Evolutionary conservation across 2,113 vertebrate genomes (phyloP).

Genomic region (Numenius arquata): DNA sequence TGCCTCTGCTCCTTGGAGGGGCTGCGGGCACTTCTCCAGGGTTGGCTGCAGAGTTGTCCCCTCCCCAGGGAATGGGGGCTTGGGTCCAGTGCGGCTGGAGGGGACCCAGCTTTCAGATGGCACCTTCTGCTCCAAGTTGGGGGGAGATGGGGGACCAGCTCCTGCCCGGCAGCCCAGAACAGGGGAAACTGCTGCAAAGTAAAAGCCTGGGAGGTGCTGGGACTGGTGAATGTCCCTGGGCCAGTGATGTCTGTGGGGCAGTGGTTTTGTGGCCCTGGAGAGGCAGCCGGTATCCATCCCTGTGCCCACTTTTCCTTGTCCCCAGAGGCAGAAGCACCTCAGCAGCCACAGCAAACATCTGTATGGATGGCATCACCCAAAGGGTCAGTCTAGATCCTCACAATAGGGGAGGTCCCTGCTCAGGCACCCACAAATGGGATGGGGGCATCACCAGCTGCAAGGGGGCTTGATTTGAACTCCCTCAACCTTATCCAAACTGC

Average conservation of each 20-base stretch:
- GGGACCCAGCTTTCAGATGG: fast-evolving
- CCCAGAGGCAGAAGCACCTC: neutral
- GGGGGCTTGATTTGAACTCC: neutral
- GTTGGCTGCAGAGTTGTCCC: fast-evolving
- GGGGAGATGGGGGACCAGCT: neutral
- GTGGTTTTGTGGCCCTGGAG: neutral
- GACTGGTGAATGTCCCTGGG: neutral
- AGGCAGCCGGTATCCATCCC: fast-evolving
- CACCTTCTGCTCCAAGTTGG: neutral
- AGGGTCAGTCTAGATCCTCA: neutral
- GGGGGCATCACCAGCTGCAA: neutral
- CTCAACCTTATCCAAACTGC: neutral
- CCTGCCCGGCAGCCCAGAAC: fast-evolving
- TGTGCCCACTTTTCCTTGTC: neutral
- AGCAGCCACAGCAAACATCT: neutral
- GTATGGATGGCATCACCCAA: fast-evolving
- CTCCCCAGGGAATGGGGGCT: fast-evolving
- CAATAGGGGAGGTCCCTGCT: neutral
- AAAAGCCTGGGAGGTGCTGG: neutral
- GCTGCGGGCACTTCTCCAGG: neutral
- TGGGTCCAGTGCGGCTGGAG: fast-evolving
- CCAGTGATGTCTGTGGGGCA: too few relatives aligned
- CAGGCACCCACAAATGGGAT: neutral
- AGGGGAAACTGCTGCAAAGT: neutral
- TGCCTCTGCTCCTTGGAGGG: neutral